Evolutionary conservation across 2,797 vertebrate genomes (phyloP), one percentile per base, ranked within the genome.

Genomic region (Holocentrus rufus): DNA sequence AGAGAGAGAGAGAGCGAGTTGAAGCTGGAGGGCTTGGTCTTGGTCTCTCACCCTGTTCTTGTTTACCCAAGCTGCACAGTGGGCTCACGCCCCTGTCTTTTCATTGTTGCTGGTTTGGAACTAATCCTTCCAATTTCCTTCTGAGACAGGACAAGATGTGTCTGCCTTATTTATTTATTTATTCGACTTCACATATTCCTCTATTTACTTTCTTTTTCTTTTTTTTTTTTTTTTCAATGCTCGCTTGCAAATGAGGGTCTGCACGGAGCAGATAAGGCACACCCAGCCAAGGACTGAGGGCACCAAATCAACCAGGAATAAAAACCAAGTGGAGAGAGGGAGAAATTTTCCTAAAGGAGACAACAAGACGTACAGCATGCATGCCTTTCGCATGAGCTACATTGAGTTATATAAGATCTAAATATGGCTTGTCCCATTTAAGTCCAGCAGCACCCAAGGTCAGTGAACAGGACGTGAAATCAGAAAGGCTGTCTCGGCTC

Each of bases 171-270:
- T 91, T 92, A 91, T 93, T 92, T 93, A 91, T 91, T 91, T 90
- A 89, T 86, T 83, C 74, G 62, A 90, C 91, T 91, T 91, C 88
- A 88, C 90, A 91, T 91, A 91, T 92, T 92, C 89, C 85, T 90
- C 87, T 90, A 87, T 92, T 93, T 91, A 89, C 87, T 90, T 87
- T 49, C 55, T 39, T 18, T 70, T 25, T 56, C 50, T 64, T 65
- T 79, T 59, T 18, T 27, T 18, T 57, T 59, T 65, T 50, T 18
- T 34, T n/a, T 42, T 50, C 80, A 76, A 76, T 66, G 84, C 88
- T 90, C 76, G 82, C 91, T 92, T 93, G 92, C 91, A 94, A 94
- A 94, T 92, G 89, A 92, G 91, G 89, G 92, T 90, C 91, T 94
- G 93, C 74, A 72, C 60, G 70, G 88, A 83, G 90, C 84, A 93